Conservation (phyloP, 2,113 vertebrate species). For the Scatophagus argus region DNA sequence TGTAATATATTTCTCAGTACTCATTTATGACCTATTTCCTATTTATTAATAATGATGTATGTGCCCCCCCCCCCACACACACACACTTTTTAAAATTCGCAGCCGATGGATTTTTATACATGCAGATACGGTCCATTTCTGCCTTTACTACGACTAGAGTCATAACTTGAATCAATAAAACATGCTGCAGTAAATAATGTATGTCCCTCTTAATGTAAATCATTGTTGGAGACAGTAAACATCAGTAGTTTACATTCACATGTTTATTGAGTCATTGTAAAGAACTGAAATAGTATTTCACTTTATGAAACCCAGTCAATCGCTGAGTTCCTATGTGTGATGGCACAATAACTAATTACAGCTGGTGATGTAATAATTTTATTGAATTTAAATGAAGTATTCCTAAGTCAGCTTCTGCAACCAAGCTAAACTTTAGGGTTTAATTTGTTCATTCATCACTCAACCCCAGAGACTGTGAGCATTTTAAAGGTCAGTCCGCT, state of each 20-base stretch:
- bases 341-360: not conserved
- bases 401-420: not conserved
- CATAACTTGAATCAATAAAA: conserved; percentile 4
- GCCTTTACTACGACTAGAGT: conserved; percentile 3
- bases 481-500: conserved; percentile 46
- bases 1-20: conserved; percentile 34
- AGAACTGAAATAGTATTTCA: not conserved
- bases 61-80: too few relatives aligned
- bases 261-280: conserved; percentile 42
- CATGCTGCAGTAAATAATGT: not conserved
- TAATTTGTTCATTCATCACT: conserved; percentile 29
- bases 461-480: conserved; percentile 17
- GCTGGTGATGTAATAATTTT: not conserved
- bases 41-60: conserved; percentile 51
- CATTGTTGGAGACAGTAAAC: conserved; percentile 4
- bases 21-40: conserved; percentile 21
- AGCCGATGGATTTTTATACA: not conserved
- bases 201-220: not conserved
- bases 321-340: not conserved
- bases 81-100: conserved; percentile 15
- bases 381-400: not conserved
- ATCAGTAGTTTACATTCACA: not conserved
- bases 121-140: not conserved
- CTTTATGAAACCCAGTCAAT: not conserved
- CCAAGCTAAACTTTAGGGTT: conserved; percentile 11